Evolutionary conservation across 64 coral and sea anemone species (phyloP).

Genomic region (Montipora cactus): DNA sequence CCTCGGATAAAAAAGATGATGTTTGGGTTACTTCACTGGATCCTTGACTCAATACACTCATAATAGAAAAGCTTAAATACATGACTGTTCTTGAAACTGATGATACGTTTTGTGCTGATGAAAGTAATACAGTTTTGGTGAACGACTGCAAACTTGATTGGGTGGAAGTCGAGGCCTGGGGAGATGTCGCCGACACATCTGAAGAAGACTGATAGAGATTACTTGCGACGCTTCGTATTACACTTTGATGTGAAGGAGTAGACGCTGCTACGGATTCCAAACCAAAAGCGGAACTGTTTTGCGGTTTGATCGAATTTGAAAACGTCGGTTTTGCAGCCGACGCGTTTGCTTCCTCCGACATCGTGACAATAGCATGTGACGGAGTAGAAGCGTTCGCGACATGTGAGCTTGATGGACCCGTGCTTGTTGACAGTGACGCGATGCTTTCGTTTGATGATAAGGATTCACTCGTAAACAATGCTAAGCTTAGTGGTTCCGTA

Average conservation of each 20-base stretch:
- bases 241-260: background rate
- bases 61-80: background rate
- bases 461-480: conserved; percentile 21
- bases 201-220: background rate
- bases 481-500: conserved; percentile 11
- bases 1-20: background rate
- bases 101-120: background rate
- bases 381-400: background rate
- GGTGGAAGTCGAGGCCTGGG: background rate
- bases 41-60: too few species aligned
- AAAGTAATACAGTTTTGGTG: background rate
- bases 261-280: background rate
- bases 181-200: background rate
- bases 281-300: background rate
- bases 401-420: background rate
- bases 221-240: background rate
- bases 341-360: background rate
- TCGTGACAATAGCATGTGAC: background rate
- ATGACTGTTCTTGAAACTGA: background rate
- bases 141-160: background rate
- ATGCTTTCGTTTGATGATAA: conserved; percentile 17
- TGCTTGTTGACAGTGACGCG: background rate
- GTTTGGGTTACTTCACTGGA: background rate
- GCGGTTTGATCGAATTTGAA: background rate
- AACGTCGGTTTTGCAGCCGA: background rate